phyloP scores from a whole-genome alignment of 2,888 invertebrate genomes.

The Ctenicera cuprea region DNA sequence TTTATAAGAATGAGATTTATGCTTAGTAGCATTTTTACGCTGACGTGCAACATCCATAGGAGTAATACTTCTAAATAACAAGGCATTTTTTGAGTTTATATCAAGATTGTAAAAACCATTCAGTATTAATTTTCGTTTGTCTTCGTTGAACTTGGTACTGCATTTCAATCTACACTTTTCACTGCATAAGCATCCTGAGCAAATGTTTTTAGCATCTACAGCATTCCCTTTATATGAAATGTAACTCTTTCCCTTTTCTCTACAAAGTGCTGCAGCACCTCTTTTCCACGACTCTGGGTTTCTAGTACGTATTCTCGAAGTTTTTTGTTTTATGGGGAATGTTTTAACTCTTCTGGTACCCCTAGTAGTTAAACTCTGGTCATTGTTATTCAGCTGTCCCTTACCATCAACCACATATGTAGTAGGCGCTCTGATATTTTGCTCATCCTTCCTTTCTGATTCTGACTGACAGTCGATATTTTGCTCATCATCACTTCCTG shows the following conservation, averaged over 20 bases:
- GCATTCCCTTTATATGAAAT: constrained; percentile 19
- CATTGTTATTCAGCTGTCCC: too few species aligned
- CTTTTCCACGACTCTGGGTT: constrained; percentile 27
- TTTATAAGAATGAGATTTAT: constrained; percentile 16
- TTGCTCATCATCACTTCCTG: constrained; percentile 6
- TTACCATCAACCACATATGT: too few species aligned
- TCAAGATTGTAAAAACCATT: constrained; percentile 20
- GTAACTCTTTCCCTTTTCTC: constrained; percentile 23
- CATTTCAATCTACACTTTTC: constrained; percentile 30
- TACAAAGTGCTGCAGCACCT: background rate
- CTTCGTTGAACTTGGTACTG: constrained; percentile 11
- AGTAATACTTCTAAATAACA: constrained; percentile 20
- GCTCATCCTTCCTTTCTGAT: background rate
- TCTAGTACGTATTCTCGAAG: background rate
- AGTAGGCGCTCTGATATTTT: too few species aligned
- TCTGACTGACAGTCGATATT: constrained; percentile 6
- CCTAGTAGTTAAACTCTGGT: background rate
- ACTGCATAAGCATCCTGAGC: background rate
- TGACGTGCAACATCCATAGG: background rate
- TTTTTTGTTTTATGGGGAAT: constrained; percentile 17
- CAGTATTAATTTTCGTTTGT: constrained; percentile 3
- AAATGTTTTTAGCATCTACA: constrained; percentile 11
- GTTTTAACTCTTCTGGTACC: constrained; percentile 1
- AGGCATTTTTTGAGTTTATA: constrained; percentile 12
- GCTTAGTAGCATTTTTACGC: constrained; percentile 16